These are phyloP conservation scores for Procavia capensis DNA, from an alignment of 2,113 vertebrate genomes.

Conservation along the genomic window DNA sequence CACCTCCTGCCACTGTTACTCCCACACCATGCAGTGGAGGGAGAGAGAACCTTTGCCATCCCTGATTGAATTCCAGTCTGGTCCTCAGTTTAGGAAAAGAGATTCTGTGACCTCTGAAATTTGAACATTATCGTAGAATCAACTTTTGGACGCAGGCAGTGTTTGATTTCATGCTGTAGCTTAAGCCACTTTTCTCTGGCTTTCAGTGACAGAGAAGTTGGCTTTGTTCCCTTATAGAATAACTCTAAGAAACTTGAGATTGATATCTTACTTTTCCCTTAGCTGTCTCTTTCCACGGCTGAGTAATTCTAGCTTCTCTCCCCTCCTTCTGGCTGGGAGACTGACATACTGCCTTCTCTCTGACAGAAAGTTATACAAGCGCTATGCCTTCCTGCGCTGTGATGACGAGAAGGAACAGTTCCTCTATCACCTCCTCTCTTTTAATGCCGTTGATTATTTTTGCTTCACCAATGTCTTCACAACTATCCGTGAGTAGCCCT, in stretches of 20 bases:
- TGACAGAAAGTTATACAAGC: conserved; percentile 97
- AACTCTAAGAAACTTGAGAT: background rate
- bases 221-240: conserved; percentile 16
- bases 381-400: conserved; percentile 97
- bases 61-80: background rate
- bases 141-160: background rate
- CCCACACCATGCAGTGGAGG: background rate
- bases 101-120: background rate
- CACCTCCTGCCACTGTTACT: background rate
- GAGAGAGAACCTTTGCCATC: background rate
- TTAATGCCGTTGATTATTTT: conserved; percentile 99
- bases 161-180: background rate
- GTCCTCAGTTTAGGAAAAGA: background rate
- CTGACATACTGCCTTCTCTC: conserved; percentile 79
- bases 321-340: background rate
- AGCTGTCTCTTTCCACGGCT: background rate
- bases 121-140: background rate
- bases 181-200: background rate
- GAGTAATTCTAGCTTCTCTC: background rate
- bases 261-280: background rate
- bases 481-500: conserved; percentile 94
- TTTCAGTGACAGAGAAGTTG: background rate
- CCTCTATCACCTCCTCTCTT: conserved; percentile 98
- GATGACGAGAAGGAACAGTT: conserved; percentile 99
- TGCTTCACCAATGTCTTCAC: conserved; percentile 99